Base-by-base conservation (phyloP, 1,140 invertebrate genomes). In the Eumaeus atala region DNA sequence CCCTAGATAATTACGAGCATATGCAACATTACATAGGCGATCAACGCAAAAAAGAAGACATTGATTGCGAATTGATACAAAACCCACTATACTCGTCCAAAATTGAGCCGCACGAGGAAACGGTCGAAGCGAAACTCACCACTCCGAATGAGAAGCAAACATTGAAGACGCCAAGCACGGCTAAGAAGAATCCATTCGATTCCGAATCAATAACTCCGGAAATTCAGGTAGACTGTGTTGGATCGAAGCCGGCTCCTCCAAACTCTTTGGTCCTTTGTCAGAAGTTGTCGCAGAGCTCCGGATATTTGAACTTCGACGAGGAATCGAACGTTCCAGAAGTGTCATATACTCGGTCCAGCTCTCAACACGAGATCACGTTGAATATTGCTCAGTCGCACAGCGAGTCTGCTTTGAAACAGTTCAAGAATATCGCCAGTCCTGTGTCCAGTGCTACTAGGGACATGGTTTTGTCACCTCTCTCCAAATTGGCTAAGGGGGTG, bases 401-500 rank as follows among this genome's bases (percentile, higher is more conserved):
- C 59, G 94, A 95, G 66, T 94, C 91, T 8, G 93, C 94, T 40
- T 76, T 96, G 5, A 92, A 90, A 65, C 91, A 92, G 54, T 87
- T 92, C 6, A 92, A 91, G 60, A 87, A 85, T 21, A 87, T 93
- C 0, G 89, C 92, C 0, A 94, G 91, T 84, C 92, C 92, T 0
- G 90, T 92, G 1, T 88, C 91, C 1, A 88, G 81, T 35, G 90
- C 90, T 11, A 91, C 92, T 1, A 93, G 91, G 66, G 92, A 93
- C 66, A 76, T 91, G 67, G 91, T 94, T n/a, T 71, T 94, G 17
- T 92, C 92, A 1, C 94, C 94, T 0, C 90, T 96, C 9, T 92
- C 93, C 0, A 95, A 95, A 70, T 86, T 96, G 14, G 95, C 95
- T 1, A 95, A 94, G 79, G 94, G 95, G 0, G 91, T 96, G 57